phyloP scores from a whole-genome alignment of 2,888 invertebrate genomes.

The Andricus curvator region DNA sequence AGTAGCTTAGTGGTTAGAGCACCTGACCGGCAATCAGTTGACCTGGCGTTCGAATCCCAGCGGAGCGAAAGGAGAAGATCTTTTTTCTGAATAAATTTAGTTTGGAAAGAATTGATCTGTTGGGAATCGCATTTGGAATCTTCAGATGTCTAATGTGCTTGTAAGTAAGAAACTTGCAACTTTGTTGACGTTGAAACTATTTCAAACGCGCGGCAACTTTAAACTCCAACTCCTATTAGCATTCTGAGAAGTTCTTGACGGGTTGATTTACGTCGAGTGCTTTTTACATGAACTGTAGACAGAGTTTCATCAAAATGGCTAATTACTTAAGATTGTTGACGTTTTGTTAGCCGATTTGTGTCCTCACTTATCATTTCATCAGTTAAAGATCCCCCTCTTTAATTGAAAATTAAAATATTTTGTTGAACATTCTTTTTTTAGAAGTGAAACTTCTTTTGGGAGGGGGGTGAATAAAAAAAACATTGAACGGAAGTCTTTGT shows the following conservation, averaged over 20 bases:
- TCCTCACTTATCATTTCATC: not conserved
- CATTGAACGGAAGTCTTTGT: too few relatives aligned
- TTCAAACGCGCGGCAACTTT: constrained; percentile 6
- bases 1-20: too few relatives aligned
- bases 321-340: constrained; percentile 30
- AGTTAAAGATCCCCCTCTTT: too few relatives aligned
- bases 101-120: not conserved
- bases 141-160: constrained; percentile 7
- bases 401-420: too few relatives aligned
- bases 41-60: too few relatives aligned
- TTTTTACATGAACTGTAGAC: constrained; percentile 13
- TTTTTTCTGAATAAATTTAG: too few relatives aligned
- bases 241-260: not conserved
- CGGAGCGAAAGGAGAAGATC: too few relatives aligned
- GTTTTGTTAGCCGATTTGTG: not conserved
- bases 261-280: not conserved
- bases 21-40: too few relatives aligned
- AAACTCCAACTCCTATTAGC: constrained; percentile 13
- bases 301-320: not conserved
- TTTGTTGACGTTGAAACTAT: constrained; percentile 17
- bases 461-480: too few relatives aligned
- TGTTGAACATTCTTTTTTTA: too few relatives aligned
- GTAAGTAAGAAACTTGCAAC: constrained; percentile 3
- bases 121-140: not conserved
- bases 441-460: too few relatives aligned